Conservation (phyloP, 64 coral and sea anemone species). For the Pocillopora damicornis region DNA sequence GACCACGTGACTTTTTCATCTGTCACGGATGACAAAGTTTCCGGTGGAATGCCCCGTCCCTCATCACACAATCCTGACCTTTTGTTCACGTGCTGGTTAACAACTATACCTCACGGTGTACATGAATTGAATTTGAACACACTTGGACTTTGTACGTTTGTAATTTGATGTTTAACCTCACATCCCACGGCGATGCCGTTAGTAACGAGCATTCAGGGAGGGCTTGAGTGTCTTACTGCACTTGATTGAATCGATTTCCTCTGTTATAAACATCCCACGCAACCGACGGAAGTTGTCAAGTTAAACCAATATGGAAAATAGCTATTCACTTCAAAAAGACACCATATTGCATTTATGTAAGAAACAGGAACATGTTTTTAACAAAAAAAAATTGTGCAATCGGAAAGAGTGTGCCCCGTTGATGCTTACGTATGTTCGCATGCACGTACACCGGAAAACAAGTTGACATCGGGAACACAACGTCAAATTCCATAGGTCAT, state of each 20-base stretch:
- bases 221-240: background rate
- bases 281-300: background rate
- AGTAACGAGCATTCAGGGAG: background rate
- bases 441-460: conserved; percentile 2
- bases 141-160: background rate
- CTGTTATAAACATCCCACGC: background rate
- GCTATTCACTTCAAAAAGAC: background rate
- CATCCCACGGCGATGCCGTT: too few species aligned
- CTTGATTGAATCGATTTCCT: conserved; percentile 9
- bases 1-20: conserved; percentile 26
- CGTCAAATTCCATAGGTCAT: background rate
- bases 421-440: background rate
- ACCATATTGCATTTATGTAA: background rate
- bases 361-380: background rate
- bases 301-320: background rate
- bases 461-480: background rate
- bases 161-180: too few species aligned
- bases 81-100: too few species aligned
- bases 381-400: too few species aligned
- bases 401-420: too few species aligned
- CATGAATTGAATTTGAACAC: too few species aligned
- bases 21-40: conserved; percentile 25
- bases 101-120: too few species aligned
- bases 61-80: background rate
- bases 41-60: background rate